Evolutionary conservation across 2,113 vertebrate genomes (phyloP).

Genomic region (Nyctibius bracteatus): DNA sequence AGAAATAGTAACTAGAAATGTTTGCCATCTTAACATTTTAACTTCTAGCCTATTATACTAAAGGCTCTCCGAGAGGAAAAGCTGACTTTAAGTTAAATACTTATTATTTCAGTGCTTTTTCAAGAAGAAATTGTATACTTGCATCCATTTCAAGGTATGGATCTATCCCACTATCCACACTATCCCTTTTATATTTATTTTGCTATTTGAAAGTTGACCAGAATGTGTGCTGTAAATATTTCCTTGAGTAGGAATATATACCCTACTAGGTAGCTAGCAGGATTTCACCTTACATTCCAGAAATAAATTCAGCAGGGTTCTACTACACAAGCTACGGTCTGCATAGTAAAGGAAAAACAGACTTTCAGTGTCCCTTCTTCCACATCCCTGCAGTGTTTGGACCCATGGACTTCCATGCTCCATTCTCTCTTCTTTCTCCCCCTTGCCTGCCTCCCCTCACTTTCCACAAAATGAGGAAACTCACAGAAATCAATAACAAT

Average conservation of each 20-base stretch:
- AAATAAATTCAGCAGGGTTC: not conserved
- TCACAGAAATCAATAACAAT: not conserved
- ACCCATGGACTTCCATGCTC: not conserved
- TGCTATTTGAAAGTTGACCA: not conserved
- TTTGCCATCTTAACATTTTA: not conserved
- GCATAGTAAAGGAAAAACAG: not conserved
- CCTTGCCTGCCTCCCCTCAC: not conserved
- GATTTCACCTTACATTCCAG: not conserved
- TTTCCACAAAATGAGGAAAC: not conserved
- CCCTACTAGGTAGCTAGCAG: not conserved
- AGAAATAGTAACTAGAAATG: not conserved
- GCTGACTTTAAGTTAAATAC: not conserved
- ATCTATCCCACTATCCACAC: not conserved
- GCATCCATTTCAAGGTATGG: not conserved
- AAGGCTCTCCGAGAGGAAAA: not conserved
- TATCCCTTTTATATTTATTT: not conserved
- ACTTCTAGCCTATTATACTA: not conserved
- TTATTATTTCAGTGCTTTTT: not conserved
- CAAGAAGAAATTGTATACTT: not conserved
- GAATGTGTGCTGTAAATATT: not conserved
- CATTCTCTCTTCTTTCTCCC: not conserved
- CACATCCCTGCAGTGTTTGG: not conserved
- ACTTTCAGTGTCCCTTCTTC: not conserved
- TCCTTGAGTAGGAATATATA: not conserved
- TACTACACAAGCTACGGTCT: not conserved